Percentiles rank a stretch among this genome's conserved stretches.
Evolutionary conservation across 64 coral and sea anemone genomes (phyloP).

Genomic region (Stylophora pistillata): DNA sequence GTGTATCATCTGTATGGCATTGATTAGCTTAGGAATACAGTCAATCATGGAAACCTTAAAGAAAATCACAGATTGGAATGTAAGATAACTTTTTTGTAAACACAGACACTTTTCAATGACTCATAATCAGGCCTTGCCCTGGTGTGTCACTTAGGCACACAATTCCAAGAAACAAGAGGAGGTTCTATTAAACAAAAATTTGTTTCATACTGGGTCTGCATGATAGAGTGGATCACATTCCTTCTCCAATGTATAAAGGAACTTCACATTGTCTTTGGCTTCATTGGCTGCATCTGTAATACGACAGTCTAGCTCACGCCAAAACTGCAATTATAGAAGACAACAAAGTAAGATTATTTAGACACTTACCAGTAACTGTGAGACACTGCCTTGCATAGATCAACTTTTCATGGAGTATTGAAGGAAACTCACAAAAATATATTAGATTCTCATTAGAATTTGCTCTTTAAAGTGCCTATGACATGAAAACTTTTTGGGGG

Average conservation of each 20-base stretch:
- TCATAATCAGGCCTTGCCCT: too few relatives aligned
- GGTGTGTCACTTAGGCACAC: too few relatives aligned
- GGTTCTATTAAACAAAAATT: not conserved
- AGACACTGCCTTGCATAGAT: too few relatives aligned
- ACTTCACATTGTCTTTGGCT: slow-evolving; percentile 98
- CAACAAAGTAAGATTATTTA: not conserved
- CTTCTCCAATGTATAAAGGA: slow-evolving; percentile 94
- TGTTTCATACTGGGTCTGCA: slow-evolving; percentile 76
- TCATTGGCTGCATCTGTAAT: slow-evolving; percentile 99
- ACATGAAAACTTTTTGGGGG: too few relatives aligned
- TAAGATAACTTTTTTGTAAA: not conserved
- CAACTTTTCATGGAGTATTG: too few relatives aligned
- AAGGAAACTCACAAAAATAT: too few relatives aligned
- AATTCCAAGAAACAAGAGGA: too few relatives aligned
- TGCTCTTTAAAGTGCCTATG: too few relatives aligned
- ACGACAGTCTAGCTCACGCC: slow-evolving; percentile 90
- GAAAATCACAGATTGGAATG: not conserved
- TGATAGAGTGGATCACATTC: slow-evolving; percentile 89
- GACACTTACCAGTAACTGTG: not conserved
- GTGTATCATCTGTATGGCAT: slow-evolving; percentile 96
- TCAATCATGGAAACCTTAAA: slow-evolving; percentile 87
- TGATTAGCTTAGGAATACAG: slow-evolving; percentile 84
- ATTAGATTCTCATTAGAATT: too few relatives aligned
- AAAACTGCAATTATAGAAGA: slow-evolving; percentile 53
- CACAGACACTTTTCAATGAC: too few relatives aligned